Conservation (phyloP, 2,888 invertebrate genomes). For the Drosophila histrio region DNA sequence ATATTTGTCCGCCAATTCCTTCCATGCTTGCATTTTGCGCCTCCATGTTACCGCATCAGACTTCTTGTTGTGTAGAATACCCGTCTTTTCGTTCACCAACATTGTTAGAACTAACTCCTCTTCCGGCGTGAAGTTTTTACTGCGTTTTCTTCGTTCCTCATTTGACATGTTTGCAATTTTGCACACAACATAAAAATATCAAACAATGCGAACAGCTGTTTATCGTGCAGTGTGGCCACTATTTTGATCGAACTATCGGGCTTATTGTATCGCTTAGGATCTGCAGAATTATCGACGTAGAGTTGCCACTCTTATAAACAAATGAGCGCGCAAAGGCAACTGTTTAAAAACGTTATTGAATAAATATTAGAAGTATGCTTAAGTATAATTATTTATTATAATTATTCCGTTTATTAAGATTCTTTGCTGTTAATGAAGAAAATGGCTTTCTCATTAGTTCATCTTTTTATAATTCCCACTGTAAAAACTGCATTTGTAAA, state of each 20-base stretch:
- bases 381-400: no score
- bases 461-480: no score
- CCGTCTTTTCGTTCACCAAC: slow-evolving; percentile 12
- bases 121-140: slow-evolving; percentile 18
- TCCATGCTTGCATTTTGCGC: slow-evolving; percentile 24
- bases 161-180: slow-evolving; percentile 19
- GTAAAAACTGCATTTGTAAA: no score
- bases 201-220: background rate
- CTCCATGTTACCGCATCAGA: slow-evolving; percentile 11
- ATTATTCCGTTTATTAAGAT: no score
- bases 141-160: slow-evolving; percentile 27
- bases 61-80: slow-evolving; percentile 19
- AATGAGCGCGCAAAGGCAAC: no score
- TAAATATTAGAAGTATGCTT: no score
- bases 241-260: background rate
- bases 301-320: no score
- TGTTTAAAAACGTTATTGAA: no score
- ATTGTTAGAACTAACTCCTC: slow-evolving; percentile 27
- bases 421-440: no score
- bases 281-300: background rate
- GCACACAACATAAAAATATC: background rate
- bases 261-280: background rate
- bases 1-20: slow-evolving; percentile 33
- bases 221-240: background rate
- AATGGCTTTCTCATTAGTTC: no score